Conservation (phyloP, 2,113 vertebrate species). For the Corynorhinus townsendii region DNA sequence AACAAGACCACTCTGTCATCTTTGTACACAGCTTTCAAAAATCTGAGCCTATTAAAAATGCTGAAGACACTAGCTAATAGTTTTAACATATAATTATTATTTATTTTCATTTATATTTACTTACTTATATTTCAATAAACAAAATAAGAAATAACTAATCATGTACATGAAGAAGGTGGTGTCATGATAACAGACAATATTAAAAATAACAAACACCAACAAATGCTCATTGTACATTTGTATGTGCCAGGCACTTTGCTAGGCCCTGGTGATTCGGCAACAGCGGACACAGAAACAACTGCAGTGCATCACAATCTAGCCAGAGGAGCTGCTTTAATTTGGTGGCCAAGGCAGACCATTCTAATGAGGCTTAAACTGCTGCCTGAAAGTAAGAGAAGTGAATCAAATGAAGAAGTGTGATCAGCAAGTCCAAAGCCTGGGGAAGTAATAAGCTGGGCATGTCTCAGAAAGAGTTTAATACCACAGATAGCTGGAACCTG, state of each 20-base stretch:
- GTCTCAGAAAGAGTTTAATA: background rate
- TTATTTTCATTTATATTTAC: background rate
- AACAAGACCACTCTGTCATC: background rate
- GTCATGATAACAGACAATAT: background rate
- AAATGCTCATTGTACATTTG: background rate
- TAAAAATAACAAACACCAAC: background rate
- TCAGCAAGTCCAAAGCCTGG: background rate
- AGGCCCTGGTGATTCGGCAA: background rate
- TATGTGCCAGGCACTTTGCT: background rate
- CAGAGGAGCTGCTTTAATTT: background rate
- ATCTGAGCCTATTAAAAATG: background rate
- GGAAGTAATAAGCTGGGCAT: background rate
- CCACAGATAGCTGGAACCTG: background rate
- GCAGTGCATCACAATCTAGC: background rate
- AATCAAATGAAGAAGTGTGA: background rate
- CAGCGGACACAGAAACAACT: background rate
- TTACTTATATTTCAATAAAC: background rate
- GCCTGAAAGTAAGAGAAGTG: background rate
- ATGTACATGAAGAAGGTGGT: background rate
- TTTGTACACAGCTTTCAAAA: background rate
- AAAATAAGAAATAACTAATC: background rate
- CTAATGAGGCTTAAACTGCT: background rate
- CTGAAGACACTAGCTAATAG: background rate
- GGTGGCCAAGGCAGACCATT: background rate
- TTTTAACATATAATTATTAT: background rate